Conservation (phyloP, 2,888 invertebrate genomes). For the Rotaria magnacalcarata region DNA sequence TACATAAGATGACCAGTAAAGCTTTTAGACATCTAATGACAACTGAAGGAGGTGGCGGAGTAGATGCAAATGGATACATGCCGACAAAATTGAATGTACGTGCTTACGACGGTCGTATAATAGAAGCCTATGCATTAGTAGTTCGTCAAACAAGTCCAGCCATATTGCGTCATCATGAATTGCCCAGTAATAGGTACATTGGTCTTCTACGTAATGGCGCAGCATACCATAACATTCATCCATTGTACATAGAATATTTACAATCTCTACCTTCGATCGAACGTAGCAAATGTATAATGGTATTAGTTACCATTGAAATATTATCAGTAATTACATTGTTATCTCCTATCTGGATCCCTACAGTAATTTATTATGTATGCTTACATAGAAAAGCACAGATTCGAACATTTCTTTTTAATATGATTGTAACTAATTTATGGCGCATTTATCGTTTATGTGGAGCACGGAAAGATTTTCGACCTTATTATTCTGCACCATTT, state of each 20-base stretch:
- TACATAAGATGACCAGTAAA: not conserved
- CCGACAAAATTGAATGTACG: not conserved
- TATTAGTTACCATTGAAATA: not conserved
- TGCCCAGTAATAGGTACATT: not conserved
- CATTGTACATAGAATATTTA: conserved; percentile 30
- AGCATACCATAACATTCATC: not conserved
- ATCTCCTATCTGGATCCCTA: not conserved
- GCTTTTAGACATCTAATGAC: not conserved
- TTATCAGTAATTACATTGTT: not conserved
- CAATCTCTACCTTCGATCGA: conserved; percentile 13
- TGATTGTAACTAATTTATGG: conserved; percentile 2
- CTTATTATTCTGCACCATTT: conserved; percentile 32
- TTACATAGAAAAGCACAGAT: not conserved
- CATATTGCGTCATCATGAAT: not conserved
- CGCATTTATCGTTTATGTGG: conserved; percentile 3
- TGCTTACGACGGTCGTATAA: conserved; percentile 31
- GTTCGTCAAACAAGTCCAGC: conserved; percentile 13
- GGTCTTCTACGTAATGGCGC: conserved; percentile 10
- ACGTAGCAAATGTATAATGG: not conserved
- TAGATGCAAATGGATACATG: not conserved
- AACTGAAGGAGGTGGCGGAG: conserved; percentile 17
- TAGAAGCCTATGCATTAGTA: conserved; percentile 35
- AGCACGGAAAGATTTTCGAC: not conserved
- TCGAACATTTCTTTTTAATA: not conserved
- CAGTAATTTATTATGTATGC: not conserved